Evolutionary conservation across 2,888 invertebrate genomes (phyloP).

Genomic region (Drosophila fulvimacula): DNA sequence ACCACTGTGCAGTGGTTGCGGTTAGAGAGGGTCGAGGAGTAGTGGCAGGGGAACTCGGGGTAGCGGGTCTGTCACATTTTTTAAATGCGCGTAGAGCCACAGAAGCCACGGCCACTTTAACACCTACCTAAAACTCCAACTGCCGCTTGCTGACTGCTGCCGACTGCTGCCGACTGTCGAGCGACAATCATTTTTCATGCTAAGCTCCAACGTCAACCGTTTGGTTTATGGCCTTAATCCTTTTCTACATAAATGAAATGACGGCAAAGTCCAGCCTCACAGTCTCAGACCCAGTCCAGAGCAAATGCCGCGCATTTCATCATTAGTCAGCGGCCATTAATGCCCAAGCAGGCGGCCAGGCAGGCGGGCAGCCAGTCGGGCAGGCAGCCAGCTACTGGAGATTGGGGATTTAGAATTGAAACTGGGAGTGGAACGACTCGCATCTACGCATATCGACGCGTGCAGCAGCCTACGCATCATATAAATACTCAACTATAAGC

Average conservation of each 20-base stretch:
- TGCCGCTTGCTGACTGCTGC: slow-evolving; percentile 38
- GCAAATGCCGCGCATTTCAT: slow-evolving; percentile 79
- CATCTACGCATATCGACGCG: slow-evolving; percentile 59
- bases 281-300: slow-evolving; percentile 36
- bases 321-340: slow-evolving; percentile 77
- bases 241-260: slow-evolving; percentile 79
- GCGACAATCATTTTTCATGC: slow-evolving; percentile 79
- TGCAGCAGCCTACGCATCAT: slow-evolving; percentile 71
- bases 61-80: slow-evolving; percentile 53
- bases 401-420: slow-evolving; percentile 61
- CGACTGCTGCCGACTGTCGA: slow-evolving; percentile 60
- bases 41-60: not conserved
- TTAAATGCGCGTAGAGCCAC: slow-evolving; percentile 59
- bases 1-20: slow-evolving; percentile 1
- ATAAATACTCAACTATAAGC: slow-evolving; percentile 29
- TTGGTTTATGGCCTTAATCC: slow-evolving; percentile 81
- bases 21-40: not conserved
- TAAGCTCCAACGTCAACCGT: slow-evolving; percentile 80
- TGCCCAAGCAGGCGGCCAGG: slow-evolving; percentile 63
- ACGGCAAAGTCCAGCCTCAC: slow-evolving; percentile 53
- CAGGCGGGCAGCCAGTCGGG: not conserved
- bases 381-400: slow-evolving; percentile 60
- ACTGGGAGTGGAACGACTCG: slow-evolving; percentile 44
- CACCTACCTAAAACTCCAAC: slow-evolving; percentile 70
- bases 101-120: slow-evolving; percentile 75